These are phyloP conservation scores for Scomberomorus guttatus DNA, from an alignment of 2,797 vertebrate genomes.

Conservation along the genomic window DNA sequence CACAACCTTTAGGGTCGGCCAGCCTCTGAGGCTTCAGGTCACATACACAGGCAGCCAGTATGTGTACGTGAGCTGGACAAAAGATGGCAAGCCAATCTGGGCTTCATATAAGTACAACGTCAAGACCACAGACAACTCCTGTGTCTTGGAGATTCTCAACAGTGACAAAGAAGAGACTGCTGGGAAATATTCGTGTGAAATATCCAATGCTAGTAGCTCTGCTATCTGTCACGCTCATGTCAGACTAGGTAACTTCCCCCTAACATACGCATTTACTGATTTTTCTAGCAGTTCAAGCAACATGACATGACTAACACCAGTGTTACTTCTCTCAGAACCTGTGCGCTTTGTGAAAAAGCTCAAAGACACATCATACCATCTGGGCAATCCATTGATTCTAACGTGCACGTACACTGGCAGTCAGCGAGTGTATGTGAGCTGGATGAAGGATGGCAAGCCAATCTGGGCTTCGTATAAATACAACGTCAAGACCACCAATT, in stretches of 20 bases:
- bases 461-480: conserved; percentile 89
- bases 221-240: conserved; percentile 63
- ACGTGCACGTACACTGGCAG: conserved; percentile 88
- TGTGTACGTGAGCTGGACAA: conserved; percentile 91
- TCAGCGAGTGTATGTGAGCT: conserved; percentile 88
- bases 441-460: conserved; percentile 88
- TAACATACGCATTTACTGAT: conserved; percentile 16
- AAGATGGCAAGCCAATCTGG: conserved; percentile 84
- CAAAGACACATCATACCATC: conserved; percentile 86
- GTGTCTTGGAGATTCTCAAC: conserved; percentile 84
- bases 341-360: conserved; percentile 89
- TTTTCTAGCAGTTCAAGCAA: conserved; percentile 8
- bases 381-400: conserved; percentile 87
- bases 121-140: conserved; percentile 87
- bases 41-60: conserved; percentile 88
- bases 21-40: conserved; percentile 88
- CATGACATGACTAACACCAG: conserved; percentile 35
- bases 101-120: conserved; percentile 90
- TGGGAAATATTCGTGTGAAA: conserved; percentile 90
- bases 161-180: conserved; percentile 86
- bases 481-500: conserved; percentile 88
- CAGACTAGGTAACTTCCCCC: conserved; percentile 54
- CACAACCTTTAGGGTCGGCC: conserved; percentile 87
- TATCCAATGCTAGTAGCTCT: conserved; percentile 88
- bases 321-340: conserved; percentile 73